phyloP scores from a whole-genome alignment of 2,797 vertebrate species.

The Liparis tanakae region DNA sequence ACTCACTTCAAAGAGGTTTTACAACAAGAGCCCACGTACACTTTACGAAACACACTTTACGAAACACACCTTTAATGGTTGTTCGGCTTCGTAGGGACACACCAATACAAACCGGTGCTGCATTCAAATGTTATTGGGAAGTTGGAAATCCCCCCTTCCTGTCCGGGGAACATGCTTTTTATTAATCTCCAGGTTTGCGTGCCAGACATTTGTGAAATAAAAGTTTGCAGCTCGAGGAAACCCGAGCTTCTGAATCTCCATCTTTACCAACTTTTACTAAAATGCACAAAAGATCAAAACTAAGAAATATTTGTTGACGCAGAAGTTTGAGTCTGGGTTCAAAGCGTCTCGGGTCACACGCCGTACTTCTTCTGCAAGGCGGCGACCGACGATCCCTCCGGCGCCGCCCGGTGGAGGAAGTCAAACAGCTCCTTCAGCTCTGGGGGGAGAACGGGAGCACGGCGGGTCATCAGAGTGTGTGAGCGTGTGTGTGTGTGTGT shows the following conservation, averaged over 20 bases:
- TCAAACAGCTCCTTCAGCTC: slow-evolving; percentile 88
- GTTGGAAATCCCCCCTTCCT: slow-evolving; percentile 6
- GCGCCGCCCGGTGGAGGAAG: slow-evolving; percentile 82
- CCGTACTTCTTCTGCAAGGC: slow-evolving; percentile 88
- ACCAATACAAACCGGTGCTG: neutral
- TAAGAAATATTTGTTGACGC: neutral
- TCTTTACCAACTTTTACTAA: neutral
- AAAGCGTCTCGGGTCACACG: slow-evolving; percentile 72
- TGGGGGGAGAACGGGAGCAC: slow-evolving; percentile 49
- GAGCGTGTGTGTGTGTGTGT: neutral
- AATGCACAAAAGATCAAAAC: neutral
- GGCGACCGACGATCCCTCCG: slow-evolving; percentile 77
- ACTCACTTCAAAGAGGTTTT: neutral
- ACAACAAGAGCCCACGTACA: neutral
- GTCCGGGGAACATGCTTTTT: neutral
- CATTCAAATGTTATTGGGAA: neutral
- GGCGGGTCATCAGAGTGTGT: neutral
- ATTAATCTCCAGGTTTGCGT: neutral
- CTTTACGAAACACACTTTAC: neutral
- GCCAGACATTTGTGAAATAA: neutral
- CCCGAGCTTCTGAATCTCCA: neutral
- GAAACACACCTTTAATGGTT: slow-evolving; percentile 53
- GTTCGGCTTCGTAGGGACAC: neutral
- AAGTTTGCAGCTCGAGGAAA: neutral
- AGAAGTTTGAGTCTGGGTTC: neutral